Conservation (phyloP, 2,113 vertebrate genomes). For the Salminus brasiliensis region DNA sequence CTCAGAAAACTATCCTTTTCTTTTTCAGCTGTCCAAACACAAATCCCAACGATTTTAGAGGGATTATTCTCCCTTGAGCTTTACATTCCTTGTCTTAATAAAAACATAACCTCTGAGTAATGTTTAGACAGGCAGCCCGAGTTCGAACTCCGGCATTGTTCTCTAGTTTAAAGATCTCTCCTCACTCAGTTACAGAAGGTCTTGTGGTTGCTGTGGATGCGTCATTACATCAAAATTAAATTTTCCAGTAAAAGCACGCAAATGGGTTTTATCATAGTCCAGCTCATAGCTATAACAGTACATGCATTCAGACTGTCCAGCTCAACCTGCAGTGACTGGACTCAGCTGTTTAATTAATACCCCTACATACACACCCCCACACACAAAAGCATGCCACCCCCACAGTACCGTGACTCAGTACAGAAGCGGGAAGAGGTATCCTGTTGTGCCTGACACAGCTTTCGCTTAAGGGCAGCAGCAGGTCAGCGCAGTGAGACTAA, state of each 20-base stretch:
- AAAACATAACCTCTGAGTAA: neutral
- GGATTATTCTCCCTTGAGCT: neutral
- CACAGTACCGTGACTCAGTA: neutral
- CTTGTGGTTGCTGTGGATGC: neutral
- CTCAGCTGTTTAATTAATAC: conserved; percentile 49
- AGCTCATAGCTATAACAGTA: conserved; percentile 63
- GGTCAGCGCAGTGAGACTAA: neutral
- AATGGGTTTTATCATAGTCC: conserved; percentile 55
- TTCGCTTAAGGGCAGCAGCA: neutral
- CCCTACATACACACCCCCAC: conserved; percentile 5
- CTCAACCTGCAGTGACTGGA: conserved; percentile 53
- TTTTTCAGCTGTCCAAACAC: neutral
- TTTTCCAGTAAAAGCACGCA: conserved; percentile 43
- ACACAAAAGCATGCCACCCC: neutral
- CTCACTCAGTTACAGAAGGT: neutral
- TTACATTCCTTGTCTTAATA: neutral
- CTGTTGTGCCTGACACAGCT: neutral
- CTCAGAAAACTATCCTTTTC: neutral
- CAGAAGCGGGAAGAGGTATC: neutral
- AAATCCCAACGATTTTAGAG: neutral
- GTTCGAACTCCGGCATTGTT: neutral
- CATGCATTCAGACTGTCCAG: conserved; percentile 61
- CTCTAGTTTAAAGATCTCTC: neutral
- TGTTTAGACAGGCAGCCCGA: neutral
- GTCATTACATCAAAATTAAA: conserved; percentile 36